These are phyloP conservation scores for Lithobates sylvaticus DNA, from an alignment of 2,797 vertebrate species.

Conservation along the genomic window DNA sequence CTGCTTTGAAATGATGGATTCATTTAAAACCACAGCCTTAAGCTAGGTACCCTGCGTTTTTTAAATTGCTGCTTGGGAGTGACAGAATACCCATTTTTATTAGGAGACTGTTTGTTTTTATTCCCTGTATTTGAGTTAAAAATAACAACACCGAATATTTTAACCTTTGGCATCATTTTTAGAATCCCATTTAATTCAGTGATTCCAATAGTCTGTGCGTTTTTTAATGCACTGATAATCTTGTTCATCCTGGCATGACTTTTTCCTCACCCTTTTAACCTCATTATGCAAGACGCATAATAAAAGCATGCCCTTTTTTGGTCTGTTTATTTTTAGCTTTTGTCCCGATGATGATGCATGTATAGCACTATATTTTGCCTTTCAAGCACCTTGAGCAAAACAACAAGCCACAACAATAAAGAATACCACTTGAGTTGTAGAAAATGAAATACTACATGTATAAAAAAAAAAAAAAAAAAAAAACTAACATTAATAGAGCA, in stretches of 20 bases:
- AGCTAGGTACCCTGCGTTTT: not conserved
- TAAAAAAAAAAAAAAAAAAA: no score
- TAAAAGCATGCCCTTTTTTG: not conserved
- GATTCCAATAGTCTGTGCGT: conserved; percentile 10
- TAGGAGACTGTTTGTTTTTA: not conserved
- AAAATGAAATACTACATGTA: no score
- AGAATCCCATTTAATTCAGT: not conserved
- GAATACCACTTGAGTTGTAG: no score
- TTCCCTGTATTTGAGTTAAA: not conserved
- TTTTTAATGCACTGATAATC: conserved; percentile 18
- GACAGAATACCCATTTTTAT: not conserved
- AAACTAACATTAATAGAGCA: no score
- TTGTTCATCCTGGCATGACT: not conserved
- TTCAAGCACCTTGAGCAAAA: no score
- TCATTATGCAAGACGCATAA: not conserved
- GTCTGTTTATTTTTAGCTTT: not conserved
- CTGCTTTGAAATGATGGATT: not conserved
- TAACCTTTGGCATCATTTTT: conserved; percentile 3
- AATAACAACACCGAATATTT: not conserved
- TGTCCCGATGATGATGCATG: no score
- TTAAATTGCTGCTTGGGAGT: not conserved
- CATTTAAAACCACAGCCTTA: not conserved
- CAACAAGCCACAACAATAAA: no score
- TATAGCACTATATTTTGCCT: no score
- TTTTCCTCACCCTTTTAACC: conserved; percentile 5